phyloP scores from a whole-genome alignment of 2,888 invertebrate species.

The Pollenia labialis region DNA sequence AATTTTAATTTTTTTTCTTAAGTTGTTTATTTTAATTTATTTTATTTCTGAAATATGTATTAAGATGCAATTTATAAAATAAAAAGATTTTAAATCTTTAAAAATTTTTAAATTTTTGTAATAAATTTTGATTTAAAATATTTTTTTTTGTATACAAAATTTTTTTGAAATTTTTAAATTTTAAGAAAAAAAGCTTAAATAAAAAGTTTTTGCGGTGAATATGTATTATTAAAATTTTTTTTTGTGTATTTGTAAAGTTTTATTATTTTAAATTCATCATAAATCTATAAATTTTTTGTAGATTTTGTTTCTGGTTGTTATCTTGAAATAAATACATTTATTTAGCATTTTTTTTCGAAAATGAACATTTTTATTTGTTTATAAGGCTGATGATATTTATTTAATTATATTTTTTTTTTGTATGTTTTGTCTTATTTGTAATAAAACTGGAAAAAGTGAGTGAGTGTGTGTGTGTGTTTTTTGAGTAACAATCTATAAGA shows the following conservation, averaged over 20 bases:
- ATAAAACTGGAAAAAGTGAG: background rate
- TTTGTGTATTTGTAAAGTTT: background rate
- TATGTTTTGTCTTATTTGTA: conserved; percentile 28
- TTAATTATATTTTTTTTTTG: background rate
- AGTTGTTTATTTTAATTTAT: no score
- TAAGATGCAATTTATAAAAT: no score
- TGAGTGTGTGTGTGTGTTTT: conserved; percentile 1
- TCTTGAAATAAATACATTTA: conserved; percentile 53
- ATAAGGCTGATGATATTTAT: conserved; percentile 30
- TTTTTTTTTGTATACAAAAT: no score
- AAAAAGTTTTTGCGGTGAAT: background rate
- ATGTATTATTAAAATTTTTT: background rate
- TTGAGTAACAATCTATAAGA: conserved; percentile 26
- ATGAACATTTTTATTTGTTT: conserved; percentile 46
- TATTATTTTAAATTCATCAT: conserved; percentile 55
- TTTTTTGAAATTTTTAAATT: no score
- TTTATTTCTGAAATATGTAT: no score
- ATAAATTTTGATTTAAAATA: no score
- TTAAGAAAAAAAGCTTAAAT: no score
- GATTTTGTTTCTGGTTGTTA: conserved; percentile 18
- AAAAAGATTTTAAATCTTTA: no score
- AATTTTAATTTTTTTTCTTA: no score
- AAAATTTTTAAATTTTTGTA: no score
- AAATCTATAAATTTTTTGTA: conserved; percentile 31
- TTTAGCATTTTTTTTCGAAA: conserved; percentile 31